Percentiles rank a stretch among this genome's conserved stretches.
phyloP scores from a whole-genome alignment of 2,888 invertebrate species.

The Aphodius sticticus region DNA sequence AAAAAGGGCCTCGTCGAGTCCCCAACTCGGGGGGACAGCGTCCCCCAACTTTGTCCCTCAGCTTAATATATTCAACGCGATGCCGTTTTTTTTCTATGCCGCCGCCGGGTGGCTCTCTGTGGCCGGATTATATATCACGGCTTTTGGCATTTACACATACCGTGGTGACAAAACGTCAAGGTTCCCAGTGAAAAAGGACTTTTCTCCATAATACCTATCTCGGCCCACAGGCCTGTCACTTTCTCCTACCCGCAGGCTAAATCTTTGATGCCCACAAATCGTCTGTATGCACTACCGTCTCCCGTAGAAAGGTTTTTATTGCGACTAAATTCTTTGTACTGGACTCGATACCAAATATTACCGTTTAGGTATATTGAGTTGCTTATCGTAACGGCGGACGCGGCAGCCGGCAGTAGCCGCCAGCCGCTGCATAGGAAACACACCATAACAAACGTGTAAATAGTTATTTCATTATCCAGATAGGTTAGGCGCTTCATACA shows the following conservation, averaged over 20 bases:
- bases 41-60: background rate
- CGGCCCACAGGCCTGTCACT: background rate
- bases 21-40: background rate
- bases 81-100: background rate
- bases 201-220: background rate
- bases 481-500: too few species aligned
- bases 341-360: too few species aligned
- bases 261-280: background rate
- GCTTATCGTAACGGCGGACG: too few species aligned
- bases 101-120: background rate
- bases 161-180: background rate
- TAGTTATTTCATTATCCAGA: too few species aligned
- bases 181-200: background rate
- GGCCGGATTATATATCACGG: background rate
- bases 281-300: background rate
- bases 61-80: background rate
- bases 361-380: too few species aligned
- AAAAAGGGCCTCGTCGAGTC: background rate
- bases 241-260: background rate
- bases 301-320: too few species aligned
- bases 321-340: too few species aligned
- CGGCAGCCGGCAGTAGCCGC: too few species aligned
- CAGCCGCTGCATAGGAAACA: too few species aligned
- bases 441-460: too few species aligned
- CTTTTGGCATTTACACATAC: background rate